These are phyloP conservation scores for Eupeodes corollae DNA, from an alignment of 1,140 invertebrate species.

Conservation along the genomic window DNA sequence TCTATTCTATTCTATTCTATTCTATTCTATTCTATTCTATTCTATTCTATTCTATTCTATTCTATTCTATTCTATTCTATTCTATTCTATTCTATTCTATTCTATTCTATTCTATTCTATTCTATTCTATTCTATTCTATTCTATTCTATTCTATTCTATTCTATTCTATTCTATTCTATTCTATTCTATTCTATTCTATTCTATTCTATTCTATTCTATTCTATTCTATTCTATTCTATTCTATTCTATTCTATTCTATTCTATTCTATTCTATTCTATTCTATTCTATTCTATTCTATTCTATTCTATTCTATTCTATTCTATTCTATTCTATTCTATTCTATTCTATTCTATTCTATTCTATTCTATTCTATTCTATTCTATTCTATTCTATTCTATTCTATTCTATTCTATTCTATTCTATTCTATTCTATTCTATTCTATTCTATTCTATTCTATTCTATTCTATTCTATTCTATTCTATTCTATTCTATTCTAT, in stretches of 20 bases:
- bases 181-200: not conserved
- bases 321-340: not conserved
- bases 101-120: not conserved
- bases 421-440: conserved; percentile 1
- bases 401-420: not conserved
- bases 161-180: not conserved
- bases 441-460: conserved; percentile 1
- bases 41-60: not conserved
- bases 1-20: not conserved
- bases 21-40: not conserved
- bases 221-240: not conserved
- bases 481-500: not conserved
- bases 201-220: not conserved
- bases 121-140: not conserved
- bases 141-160: not conserved
- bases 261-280: not conserved
- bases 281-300: not conserved
- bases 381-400: not conserved
- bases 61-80: not conserved
- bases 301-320: not conserved
- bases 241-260: not conserved
- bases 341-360: not conserved
- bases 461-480: not conserved
- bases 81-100: not conserved
- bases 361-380: not conserved